phyloP scores from a whole-genome alignment of 2,888 invertebrate genomes.

The Argyresthia goedartella region DNA sequence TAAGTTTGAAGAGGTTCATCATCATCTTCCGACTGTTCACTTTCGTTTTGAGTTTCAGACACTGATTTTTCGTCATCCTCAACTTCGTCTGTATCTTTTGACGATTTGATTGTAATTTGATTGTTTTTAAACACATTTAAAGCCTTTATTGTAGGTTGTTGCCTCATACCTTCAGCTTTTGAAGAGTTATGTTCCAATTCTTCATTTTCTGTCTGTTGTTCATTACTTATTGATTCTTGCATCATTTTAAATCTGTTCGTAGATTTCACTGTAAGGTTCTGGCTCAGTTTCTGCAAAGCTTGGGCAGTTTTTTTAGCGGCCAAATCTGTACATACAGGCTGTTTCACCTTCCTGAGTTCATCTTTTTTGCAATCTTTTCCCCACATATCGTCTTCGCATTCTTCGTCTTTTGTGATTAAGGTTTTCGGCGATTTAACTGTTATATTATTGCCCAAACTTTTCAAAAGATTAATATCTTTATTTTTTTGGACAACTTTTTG shows the following conservation, averaged over 20 bases:
- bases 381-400: neutral
- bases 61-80: neutral
- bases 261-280: too few relatives aligned
- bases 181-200: neutral
- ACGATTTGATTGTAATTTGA: neutral
- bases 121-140: neutral
- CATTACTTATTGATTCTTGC: neutral
- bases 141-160: neutral
- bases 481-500: slow-evolving; percentile 8
- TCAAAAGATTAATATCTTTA: slow-evolving; percentile 18
- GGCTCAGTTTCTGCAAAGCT: too few relatives aligned
- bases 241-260: too few relatives aligned
- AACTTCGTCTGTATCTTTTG: neutral
- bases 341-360: too few relatives aligned
- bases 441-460: slow-evolving; percentile 30
- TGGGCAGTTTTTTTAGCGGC: too few relatives aligned
- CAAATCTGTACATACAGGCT: too few relatives aligned
- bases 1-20: neutral
- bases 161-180: neutral
- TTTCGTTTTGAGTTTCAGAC: neutral
- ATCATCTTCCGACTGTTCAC: neutral
- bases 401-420: neutral
- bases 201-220: neutral
- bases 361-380: too few relatives aligned
- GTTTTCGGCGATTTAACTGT: slow-evolving; percentile 24